Conservation (phyloP, 2,888 invertebrate genomes). For the Amblyteles armatorius region DNA sequence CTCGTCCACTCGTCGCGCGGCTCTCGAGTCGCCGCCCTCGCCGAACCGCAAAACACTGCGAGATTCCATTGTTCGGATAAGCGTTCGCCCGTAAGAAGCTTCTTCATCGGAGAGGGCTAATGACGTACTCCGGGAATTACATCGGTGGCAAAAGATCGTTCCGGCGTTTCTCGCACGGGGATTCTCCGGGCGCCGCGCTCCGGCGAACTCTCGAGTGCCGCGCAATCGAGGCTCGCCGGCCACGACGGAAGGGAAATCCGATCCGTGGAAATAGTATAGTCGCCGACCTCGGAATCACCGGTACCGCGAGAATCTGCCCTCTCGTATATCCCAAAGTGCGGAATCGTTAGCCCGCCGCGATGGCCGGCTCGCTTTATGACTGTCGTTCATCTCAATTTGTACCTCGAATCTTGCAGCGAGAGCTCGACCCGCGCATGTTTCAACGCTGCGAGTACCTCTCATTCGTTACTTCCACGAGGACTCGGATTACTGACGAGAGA, state of each 20-base stretch:
- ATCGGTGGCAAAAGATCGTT: slow-evolving; percentile 1
- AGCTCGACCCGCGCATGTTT: slow-evolving; percentile 39
- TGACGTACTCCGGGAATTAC: slow-evolving; percentile 70
- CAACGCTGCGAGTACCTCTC: slow-evolving; percentile 66
- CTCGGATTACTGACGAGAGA: too few relatives aligned
- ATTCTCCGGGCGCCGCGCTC: too few relatives aligned
- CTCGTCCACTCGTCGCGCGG: slow-evolving; percentile 43
- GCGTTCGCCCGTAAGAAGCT: slow-evolving; percentile 78
- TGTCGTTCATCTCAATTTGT: slow-evolving; percentile 59
- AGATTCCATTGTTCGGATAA: slow-evolving; percentile 83
- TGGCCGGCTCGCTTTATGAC: slow-evolving; percentile 41
- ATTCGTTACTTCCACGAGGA: not conserved
- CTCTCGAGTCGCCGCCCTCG: slow-evolving; percentile 65
- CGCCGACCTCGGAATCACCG: slow-evolving; percentile 10
- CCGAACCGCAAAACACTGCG: slow-evolving; percentile 79
- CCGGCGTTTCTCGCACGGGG: too few relatives aligned
- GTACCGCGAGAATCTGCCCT: slow-evolving; percentile 1
- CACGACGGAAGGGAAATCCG: slow-evolving; percentile 11
- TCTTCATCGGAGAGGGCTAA: slow-evolving; percentile 73
- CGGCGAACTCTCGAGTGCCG: not conserved
- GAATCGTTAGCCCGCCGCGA: slow-evolving; percentile 14
- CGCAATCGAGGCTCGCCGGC: not conserved
- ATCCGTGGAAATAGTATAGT: slow-evolving; percentile 6
- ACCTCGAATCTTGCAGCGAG: slow-evolving; percentile 21
- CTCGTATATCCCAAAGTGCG: slow-evolving; percentile 10